These are phyloP conservation scores for Apistogramma diplotaenia DNA, from an alignment of 2,113 vertebrate species.

Conservation along the genomic window DNA sequence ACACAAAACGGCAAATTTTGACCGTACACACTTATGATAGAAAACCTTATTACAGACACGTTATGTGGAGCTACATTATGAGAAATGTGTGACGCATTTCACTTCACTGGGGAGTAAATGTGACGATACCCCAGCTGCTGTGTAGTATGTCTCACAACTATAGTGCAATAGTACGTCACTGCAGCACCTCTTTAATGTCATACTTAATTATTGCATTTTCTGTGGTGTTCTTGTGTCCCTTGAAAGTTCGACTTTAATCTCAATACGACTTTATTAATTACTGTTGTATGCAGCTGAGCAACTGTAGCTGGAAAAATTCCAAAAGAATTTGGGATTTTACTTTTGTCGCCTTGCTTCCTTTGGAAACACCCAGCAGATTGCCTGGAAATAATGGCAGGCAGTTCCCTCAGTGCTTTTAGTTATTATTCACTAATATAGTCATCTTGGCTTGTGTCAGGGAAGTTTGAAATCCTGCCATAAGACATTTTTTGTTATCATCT, in stretches of 20 bases:
- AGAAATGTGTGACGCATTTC: not conserved
- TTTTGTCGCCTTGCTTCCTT: not conserved
- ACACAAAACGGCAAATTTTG: not conserved
- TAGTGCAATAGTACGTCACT: not conserved
- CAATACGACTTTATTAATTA: not conserved
- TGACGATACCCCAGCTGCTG: not conserved
- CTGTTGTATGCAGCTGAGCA: not conserved
- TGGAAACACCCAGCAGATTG: not conserved
- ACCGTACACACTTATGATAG: not conserved
- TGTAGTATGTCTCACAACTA: not conserved
- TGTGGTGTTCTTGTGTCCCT: not conserved
- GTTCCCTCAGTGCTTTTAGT: not conserved
- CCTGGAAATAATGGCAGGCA: not conserved
- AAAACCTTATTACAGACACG: not conserved
- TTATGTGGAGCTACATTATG: not conserved
- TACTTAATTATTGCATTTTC: not conserved
- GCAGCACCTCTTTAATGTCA: not conserved
- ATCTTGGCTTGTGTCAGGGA: not conserved
- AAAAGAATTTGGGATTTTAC: not conserved
- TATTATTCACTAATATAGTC: not conserved
- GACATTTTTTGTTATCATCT: not conserved
- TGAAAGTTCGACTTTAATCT: not conserved
- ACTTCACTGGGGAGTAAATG: not conserved
- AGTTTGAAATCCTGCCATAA: not conserved
- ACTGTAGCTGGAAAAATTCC: not conserved